Evolutionary conservation across 2,888 invertebrate species (phyloP).

Genomic region (Caenorhabditis angaria): DNA sequence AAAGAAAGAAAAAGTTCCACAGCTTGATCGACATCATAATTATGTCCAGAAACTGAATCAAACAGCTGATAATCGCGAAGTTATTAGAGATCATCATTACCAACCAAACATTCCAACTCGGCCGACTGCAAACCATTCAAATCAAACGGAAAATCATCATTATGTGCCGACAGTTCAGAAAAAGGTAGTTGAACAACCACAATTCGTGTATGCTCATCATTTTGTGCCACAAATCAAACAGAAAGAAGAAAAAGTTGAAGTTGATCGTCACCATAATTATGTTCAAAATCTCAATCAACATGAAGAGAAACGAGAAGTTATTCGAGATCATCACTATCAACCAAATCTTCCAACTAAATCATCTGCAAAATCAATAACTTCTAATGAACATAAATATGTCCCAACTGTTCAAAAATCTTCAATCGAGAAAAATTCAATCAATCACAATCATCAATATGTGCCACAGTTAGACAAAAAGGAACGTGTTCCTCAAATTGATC

Average conservation of each 20-base stretch:
- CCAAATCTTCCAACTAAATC: neutral
- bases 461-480: neutral
- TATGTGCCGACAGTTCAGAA: conserved; percentile 10
- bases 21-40: neutral
- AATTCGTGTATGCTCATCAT: conserved; percentile 14
- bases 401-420: conserved; percentile 9
- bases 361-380: neutral
- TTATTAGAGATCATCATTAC: conserved; percentile 15
- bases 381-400: conserved; percentile 29
- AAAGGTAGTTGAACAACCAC: neutral
- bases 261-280: conserved; percentile 6
- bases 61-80: neutral
- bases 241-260: neutral
- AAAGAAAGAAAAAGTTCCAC: neutral
- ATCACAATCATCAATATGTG: conserved; percentile 26
- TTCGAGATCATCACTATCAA: neutral
- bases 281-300: neutral
- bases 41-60: conserved; percentile 27
- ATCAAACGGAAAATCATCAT: conserved; percentile 10
- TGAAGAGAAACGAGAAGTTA: neutral
- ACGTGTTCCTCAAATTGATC: neutral
- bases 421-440: conserved; percentile 9
- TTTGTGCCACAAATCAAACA: conserved; percentile 25
- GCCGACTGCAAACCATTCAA: neutral
- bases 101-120: conserved; percentile 9